These are phyloP conservation scores for Blastobasis lacticolella DNA, from an alignment of 2,888 invertebrate species.

Conservation along the genomic window DNA sequence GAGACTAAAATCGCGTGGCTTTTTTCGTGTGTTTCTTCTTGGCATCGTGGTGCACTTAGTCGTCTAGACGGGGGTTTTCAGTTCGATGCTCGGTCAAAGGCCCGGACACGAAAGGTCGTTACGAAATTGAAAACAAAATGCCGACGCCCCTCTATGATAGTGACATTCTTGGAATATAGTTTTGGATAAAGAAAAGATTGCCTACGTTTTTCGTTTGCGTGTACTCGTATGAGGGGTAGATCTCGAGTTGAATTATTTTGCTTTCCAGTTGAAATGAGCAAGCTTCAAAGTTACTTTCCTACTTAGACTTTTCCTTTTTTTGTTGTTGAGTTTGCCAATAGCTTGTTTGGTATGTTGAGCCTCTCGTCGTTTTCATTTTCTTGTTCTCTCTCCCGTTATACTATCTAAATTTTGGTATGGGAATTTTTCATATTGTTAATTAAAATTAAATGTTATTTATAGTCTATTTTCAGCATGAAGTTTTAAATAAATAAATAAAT, in stretches of 20 bases:
- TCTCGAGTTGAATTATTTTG: too few species aligned
- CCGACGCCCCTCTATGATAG: conserved; percentile 16
- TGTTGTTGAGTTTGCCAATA: too few species aligned
- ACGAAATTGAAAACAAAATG: conserved; percentile 57
- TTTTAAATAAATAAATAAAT: background rate
- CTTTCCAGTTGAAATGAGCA: background rate
- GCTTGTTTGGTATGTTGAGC: too few species aligned
- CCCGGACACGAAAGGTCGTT: conserved; percentile 64
- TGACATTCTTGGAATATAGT: conserved; percentile 23
- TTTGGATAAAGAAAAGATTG: conserved; percentile 27
- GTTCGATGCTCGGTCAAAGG: conserved; percentile 55
- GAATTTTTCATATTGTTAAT: too few species aligned
- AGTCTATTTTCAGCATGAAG: too few species aligned
- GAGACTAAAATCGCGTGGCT: background rate
- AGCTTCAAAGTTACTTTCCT: background rate
- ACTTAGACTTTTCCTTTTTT: background rate
- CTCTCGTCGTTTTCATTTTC: too few species aligned
- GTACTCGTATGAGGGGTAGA: background rate
- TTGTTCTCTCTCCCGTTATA: too few species aligned
- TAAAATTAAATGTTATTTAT: too few species aligned
- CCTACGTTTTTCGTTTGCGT: conserved; percentile 17
- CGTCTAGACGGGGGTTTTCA: conserved; percentile 55
- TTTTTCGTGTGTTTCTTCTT: background rate
- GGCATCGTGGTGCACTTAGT: conserved; percentile 25
- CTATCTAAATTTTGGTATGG: too few species aligned